Conservation (phyloP, 2,113 vertebrate genomes). For the Cyprinus carpio region DNA sequence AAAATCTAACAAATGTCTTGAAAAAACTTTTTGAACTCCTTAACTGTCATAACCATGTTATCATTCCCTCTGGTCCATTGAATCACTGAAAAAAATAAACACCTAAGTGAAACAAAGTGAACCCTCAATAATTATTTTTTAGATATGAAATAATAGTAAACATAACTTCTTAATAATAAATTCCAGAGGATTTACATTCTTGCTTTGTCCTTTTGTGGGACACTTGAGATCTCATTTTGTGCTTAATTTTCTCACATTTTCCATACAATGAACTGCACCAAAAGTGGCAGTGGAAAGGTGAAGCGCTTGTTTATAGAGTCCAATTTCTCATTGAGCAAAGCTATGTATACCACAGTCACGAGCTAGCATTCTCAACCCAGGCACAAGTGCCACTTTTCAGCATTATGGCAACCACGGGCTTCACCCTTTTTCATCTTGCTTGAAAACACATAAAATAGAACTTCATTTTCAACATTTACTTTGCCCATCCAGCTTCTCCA, state of each 20-base stretch:
- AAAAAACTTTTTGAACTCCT: not conserved
- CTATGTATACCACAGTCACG: not conserved
- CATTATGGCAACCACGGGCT: not conserved
- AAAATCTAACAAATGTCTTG: not conserved
- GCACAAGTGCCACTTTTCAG: not conserved
- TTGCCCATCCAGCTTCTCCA: not conserved
- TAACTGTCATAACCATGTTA: not conserved
- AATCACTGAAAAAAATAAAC: not conserved
- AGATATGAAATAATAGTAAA: not conserved
- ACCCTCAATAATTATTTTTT: not conserved
- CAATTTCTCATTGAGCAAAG: not conserved
- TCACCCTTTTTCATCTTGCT: not conserved
- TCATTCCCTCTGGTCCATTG: too few species aligned
- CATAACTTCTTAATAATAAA: not conserved
- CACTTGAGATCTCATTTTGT: not conserved
- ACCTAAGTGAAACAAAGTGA: not conserved
- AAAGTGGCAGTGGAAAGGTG: not conserved
- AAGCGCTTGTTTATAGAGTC: not conserved
- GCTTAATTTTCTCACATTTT: not conserved
- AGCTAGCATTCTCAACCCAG: not conserved
- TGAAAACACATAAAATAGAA: not conserved
- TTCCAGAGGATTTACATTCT: not conserved
- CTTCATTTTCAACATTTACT: not conserved
- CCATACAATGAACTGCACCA: not conserved
- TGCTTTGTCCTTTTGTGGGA: not conserved